These are phyloP conservation scores for Hipposideros armiger DNA, from an alignment of 2,113 vertebrate species.

Conservation along the genomic window DNA sequence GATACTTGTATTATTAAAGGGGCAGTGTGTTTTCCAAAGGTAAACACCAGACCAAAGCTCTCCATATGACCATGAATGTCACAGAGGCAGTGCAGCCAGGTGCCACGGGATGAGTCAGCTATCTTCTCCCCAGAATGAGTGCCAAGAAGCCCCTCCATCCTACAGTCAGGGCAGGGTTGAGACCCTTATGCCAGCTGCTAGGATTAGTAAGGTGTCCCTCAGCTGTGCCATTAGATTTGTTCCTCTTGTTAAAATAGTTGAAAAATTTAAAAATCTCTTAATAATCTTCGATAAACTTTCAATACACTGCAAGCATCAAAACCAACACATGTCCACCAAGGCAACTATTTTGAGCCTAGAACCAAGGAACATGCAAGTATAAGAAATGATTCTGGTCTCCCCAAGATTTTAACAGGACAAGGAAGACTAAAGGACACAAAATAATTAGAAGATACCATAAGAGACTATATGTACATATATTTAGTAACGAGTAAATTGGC, in stretches of 20 bases:
- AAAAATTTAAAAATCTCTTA: not conserved
- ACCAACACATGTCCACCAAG: not conserved
- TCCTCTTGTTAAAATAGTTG: not conserved
- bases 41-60: not conserved
- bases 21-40: not conserved
- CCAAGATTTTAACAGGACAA: not conserved
- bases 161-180: not conserved
- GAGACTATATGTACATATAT: not conserved
- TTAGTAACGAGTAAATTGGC: not conserved
- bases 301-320: not conserved
- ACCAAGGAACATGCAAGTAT: not conserved
- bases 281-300: not conserved
- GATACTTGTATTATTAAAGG: no score
- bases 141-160: not conserved
- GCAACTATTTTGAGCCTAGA: not conserved
- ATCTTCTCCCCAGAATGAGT: not conserved
- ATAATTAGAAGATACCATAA: not conserved
- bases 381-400: not conserved
- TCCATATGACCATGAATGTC: rapidly evolving
- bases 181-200: not conserved
- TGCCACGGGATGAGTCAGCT: not conserved
- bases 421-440: not conserved
- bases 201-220: not conserved
- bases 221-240: not conserved
- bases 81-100: not conserved